These are phyloP conservation scores for Napeogenes sylphis DNA, from an alignment of 2,888 invertebrate species.

Conservation along the genomic window DNA sequence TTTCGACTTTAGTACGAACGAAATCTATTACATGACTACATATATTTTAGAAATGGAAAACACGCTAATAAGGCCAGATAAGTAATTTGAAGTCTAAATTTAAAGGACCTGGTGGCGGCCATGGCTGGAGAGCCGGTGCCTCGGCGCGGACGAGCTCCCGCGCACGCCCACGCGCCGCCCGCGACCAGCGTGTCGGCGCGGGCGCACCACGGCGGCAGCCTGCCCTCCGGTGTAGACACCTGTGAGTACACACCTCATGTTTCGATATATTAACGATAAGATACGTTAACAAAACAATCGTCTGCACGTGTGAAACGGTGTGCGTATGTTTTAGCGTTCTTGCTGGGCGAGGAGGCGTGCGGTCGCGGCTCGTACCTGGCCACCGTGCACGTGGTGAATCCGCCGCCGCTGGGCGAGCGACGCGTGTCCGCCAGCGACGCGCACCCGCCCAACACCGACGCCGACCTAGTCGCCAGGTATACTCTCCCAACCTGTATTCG, in stretches of 20 bases:
- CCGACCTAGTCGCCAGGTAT: slow-evolving; percentile 10
- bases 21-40: too few species aligned
- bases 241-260: slow-evolving; percentile 42
- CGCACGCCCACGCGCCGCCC: slow-evolving; percentile 45
- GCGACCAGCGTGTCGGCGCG: slow-evolving; percentile 59
- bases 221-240: slow-evolving; percentile 71
- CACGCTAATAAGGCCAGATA: neutral
- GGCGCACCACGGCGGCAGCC: slow-evolving; percentile 68
- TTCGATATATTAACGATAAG: neutral
- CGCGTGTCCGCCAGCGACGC: slow-evolving; percentile 71
- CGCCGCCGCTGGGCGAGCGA: slow-evolving; percentile 68
- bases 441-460: slow-evolving; percentile 42
- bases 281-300: neutral
- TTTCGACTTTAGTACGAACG: too few species aligned
- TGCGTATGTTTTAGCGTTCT: slow-evolving; percentile 49
- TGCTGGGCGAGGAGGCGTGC: slow-evolving; percentile 61
- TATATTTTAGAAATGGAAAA: too few species aligned
- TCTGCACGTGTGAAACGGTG: too few species aligned
- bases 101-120: slow-evolving; percentile 78
- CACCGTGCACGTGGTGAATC: slow-evolving; percentile 73
- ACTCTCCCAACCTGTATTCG: neutral
- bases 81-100: neutral
- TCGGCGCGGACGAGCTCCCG: slow-evolving; percentile 46
- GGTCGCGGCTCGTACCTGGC: slow-evolving; percentile 65
- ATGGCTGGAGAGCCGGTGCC: slow-evolving; percentile 61